Conservation (phyloP, 2,113 vertebrate species). For the Holacanthus passer region DNA sequence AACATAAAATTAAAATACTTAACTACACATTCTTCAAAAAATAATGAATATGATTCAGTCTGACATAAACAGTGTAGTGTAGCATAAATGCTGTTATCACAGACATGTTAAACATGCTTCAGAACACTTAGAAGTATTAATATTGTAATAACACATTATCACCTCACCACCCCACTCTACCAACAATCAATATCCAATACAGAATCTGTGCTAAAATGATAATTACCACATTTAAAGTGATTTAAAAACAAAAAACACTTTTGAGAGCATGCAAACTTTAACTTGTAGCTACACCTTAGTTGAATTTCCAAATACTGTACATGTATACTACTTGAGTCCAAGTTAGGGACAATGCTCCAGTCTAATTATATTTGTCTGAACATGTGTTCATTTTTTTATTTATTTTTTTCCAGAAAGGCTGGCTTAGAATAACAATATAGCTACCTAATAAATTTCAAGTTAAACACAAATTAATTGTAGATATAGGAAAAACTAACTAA, state of each 20-base stretch:
- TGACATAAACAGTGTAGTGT: not conserved
- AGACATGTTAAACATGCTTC: not conserved
- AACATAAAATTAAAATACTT: not conserved
- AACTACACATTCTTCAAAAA: not conserved
- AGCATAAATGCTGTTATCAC: not conserved
- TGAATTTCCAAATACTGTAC: constrained; percentile 13
- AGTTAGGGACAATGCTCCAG: not conserved
- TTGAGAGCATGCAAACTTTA: not conserved
- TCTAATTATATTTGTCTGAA: constrained; percentile 21
- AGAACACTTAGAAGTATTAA: not conserved
- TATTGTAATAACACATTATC: not conserved
- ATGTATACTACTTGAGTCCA: not conserved
- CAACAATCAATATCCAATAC: not conserved
- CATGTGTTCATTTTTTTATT: constrained; percentile 33
- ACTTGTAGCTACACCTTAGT: constrained; percentile 10
- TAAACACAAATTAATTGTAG: constrained; percentile 13
- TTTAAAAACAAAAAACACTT: constrained; percentile 18
- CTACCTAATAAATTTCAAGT: constrained; percentile 8
- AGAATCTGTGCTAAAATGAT: constrained; percentile 9
- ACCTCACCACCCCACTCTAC: not conserved
- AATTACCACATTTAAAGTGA: not conserved
- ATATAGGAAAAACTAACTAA: constrained; percentile 14
- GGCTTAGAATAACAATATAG: constrained; percentile 4
- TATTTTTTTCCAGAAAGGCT: constrained; percentile 2
- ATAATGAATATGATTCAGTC: too few species aligned